These are phyloP conservation scores for Otolemur garnettii DNA, from an alignment of 2,113 vertebrate species.

Conservation along the genomic window DNA sequence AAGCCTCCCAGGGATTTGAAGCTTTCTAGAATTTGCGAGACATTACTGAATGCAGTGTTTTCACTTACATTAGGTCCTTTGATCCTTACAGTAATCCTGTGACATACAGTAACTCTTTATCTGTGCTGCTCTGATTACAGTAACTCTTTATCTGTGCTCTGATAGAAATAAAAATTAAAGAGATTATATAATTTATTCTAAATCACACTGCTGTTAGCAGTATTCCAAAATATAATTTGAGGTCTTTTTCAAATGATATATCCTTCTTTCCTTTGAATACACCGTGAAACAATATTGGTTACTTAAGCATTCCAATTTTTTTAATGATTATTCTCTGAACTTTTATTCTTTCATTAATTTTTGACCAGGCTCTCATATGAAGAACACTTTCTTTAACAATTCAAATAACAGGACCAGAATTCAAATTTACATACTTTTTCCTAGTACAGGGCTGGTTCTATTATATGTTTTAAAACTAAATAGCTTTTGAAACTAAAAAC, in stretches of 20 bases:
- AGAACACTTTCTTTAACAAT: neutral
- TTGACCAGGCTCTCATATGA: constrained; percentile 26
- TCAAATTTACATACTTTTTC: neutral
- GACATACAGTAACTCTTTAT: neutral
- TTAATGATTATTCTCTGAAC: neutral
- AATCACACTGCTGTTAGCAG: constrained; percentile 28
- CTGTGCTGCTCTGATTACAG: neutral
- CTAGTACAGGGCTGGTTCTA: neutral
- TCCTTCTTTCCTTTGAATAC: constrained; percentile 16
- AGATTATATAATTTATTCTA: constrained; percentile 41
- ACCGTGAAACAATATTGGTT: constrained; percentile 34
- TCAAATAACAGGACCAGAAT: neutral
- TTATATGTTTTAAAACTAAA: constrained; percentile 27
- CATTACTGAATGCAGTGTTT: constrained; percentile 2
- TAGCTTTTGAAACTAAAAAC: constrained; percentile 39
- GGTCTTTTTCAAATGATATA: constrained; percentile 1
- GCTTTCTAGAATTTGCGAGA: constrained; percentile 27
- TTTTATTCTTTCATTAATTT: constrained; percentile 36
- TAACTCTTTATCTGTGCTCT: neutral
- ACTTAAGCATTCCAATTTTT: constrained; percentile 8
- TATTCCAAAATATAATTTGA: constrained; percentile 27
- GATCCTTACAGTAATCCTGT: neutral
- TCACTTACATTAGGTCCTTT: neutral
- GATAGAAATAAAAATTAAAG: neutral
- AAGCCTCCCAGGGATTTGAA: neutral